Evolutionary conservation across 2,888 invertebrate genomes (phyloP).

Genomic region (Caenorhabditis sp.): DNA sequence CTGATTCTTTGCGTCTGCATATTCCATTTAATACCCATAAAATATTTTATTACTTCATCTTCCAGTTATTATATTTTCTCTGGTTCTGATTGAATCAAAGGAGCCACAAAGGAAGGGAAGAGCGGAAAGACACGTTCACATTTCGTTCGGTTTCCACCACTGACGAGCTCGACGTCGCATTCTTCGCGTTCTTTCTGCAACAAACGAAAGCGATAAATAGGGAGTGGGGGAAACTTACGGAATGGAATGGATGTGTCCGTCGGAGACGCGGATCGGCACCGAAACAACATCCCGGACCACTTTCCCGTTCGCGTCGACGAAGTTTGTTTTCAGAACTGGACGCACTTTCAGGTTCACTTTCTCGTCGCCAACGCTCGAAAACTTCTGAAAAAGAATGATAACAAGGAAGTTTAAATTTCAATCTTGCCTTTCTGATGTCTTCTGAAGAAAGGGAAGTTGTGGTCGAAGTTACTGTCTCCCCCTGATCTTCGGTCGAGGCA

Average conservation of each 20-base stretch:
- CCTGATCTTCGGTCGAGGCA: slow-evolving; percentile 15
- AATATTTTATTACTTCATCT: slow-evolving; percentile 42
- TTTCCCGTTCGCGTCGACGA: slow-evolving; percentile 74
- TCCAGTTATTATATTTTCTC: slow-evolving; percentile 33
- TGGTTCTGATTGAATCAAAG: slow-evolving; percentile 11
- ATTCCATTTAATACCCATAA: slow-evolving; percentile 33
- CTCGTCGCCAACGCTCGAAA: slow-evolving; percentile 57
- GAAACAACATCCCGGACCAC: slow-evolving; percentile 70
- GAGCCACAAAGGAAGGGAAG: slow-evolving; percentile 52
- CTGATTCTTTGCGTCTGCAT: background rate
- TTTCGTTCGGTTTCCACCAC: slow-evolving; percentile 53
- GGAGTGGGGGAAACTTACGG: slow-evolving; percentile 20
- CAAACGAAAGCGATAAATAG: background rate
- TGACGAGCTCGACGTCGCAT: slow-evolving; percentile 42
- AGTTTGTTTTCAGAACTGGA: slow-evolving; percentile 73
- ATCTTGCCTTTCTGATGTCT: slow-evolving; percentile 43
- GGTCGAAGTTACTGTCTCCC: slow-evolving; percentile 1
- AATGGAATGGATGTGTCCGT: slow-evolving; percentile 54
- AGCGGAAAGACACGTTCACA: slow-evolving; percentile 54
- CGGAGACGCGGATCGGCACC: slow-evolving; percentile 73
- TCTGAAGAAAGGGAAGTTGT: slow-evolving; percentile 47
- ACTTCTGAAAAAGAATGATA: slow-evolving; percentile 33
- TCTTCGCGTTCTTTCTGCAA: slow-evolving; percentile 53
- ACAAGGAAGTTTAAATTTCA: background rate
- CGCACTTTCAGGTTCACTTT: slow-evolving; percentile 71